Conservation (phyloP, 2,113 vertebrate genomes). For the Phasianus colchicus region DNA sequence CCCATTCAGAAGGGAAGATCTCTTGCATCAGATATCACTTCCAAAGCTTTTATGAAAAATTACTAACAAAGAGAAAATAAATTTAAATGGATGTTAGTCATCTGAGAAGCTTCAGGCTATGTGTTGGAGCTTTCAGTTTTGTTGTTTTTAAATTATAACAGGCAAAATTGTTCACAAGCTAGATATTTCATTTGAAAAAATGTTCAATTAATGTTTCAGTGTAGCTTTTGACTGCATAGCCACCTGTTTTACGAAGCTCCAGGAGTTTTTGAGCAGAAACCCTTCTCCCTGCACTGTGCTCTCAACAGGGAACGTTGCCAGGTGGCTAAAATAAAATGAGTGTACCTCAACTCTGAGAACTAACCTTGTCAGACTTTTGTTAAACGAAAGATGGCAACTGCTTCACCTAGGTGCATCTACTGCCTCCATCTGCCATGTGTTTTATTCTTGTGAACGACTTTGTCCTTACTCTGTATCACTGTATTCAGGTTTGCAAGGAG, state of each 20-base stretch:
- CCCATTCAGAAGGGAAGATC: not conserved
- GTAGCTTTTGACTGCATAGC: not conserved
- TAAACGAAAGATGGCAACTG: not conserved
- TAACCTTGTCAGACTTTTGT: not conserved
- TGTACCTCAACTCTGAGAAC: not conserved
- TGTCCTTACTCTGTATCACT: not conserved
- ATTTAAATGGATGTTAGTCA: not conserved
- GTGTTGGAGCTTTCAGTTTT: not conserved
- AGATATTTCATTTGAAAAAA: not conserved
- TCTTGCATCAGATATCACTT: not conserved
- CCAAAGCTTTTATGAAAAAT: not conserved
- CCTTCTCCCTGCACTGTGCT: not conserved
- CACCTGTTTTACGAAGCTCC: not conserved
- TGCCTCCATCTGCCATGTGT: not conserved
- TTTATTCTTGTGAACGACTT: not conserved
- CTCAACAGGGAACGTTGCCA: not conserved
- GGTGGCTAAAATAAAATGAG: not conserved
- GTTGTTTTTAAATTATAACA: not conserved
- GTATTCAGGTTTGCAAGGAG: not conserved
- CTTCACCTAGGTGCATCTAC: not conserved
- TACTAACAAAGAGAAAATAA: not conserved
- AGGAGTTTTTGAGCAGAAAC: not conserved
- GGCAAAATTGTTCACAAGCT: not conserved
- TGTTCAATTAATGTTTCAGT: not conserved
- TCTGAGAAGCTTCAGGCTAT: not conserved